Evolutionary conservation across 2,888 invertebrate genomes (phyloP).

Genomic region (Eucera pruinosa): DNA sequence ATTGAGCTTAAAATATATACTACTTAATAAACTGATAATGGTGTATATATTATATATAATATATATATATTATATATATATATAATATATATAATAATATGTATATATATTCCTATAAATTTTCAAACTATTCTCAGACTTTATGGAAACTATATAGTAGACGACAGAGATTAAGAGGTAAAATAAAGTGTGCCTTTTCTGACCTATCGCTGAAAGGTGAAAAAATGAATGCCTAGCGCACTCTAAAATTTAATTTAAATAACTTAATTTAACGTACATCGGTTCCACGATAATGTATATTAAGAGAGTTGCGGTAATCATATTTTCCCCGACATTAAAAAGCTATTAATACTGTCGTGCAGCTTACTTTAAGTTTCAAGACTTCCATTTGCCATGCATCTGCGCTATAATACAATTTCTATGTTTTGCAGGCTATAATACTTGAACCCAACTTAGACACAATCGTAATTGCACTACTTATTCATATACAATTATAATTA

Average conservation of each 20-base stretch:
- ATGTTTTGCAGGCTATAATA: slow-evolving; percentile 6
- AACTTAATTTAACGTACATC: slow-evolving; percentile 55
- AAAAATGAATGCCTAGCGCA: slow-evolving; percentile 35
- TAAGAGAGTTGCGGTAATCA: slow-evolving; percentile 55
- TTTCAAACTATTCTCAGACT: too few relatives aligned
- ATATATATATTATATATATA: too few relatives aligned
- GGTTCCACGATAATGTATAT: slow-evolving; percentile 55
- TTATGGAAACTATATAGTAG: too few relatives aligned
- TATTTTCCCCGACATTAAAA: slow-evolving; percentile 53
- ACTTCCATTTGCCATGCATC: slow-evolving; percentile 33
- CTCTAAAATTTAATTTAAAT: slow-evolving; percentile 47
- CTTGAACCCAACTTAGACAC: neutral
- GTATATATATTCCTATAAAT: too few relatives aligned
- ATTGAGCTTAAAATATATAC: too few relatives aligned
- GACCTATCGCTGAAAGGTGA: slow-evolving; percentile 26
- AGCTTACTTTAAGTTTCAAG: slow-evolving; percentile 44
- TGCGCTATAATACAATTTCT: slow-evolving; percentile 15
- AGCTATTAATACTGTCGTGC: slow-evolving; percentile 48
- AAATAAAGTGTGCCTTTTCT: slow-evolving; percentile 14
- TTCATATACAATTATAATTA: too few relatives aligned
- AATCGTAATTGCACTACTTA: too few relatives aligned
- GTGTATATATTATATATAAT: too few relatives aligned
- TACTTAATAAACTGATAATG: too few relatives aligned
- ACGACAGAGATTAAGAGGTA: slow-evolving; percentile 1
- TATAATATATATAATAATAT: too few relatives aligned